Evolutionary conservation across 2,113 vertebrate genomes (phyloP), one percentile per base, ranked within the genome.

Genomic region (Pedionomus torquatus): DNA sequence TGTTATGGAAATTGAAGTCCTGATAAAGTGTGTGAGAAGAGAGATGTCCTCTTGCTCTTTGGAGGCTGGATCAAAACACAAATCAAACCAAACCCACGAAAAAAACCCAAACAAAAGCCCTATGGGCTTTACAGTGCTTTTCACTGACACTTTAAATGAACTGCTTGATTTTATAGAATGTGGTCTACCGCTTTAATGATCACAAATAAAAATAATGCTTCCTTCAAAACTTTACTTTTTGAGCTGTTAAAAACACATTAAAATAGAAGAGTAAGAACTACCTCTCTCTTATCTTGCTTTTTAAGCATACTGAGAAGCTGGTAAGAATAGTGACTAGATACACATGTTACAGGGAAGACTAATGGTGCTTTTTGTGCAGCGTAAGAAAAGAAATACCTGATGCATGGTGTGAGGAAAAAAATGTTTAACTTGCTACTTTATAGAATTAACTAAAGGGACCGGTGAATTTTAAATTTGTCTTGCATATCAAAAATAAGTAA

Each of bases 21-120:
- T 57, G 4, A 21, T 92, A 11, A 58, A 66, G 11, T 86, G 10
- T 64, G 8, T 35, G 39, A 66, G 24, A 41, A 84, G 54, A 69
- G 44, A 37, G 20, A 39, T 60, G 4, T 60, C 4, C 6, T 75
- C 13, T 58, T 75, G 18, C 15, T 72, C 25, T 83, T 79, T 41
- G 23, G 20, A 71, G 24, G 8, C 44, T 76, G 17, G 13, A 46
- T 60, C 4, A 37, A 79, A 52, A 60, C 83, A 46, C 2, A 41
- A 46, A 21, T 7, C 44, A 46, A 35, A 60, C n/a, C n/a, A 57
- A 17, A 31, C 39, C 5, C 1, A 63, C 39, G 8, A 14, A 58
- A 26, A 46, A 13, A 26, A 0, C 1, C 6, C 1, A 16, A 61
- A 60, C 2, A n/a, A 68, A 48, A 48, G 3, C 3, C 2, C 11